A percentile compares a stretch with the other conserved stretches of the same genome.
These are phyloP conservation scores for Acrocyrtus sp. DNA, from an alignment of 2,888 invertebrate species.

Conservation along the genomic window DNA sequence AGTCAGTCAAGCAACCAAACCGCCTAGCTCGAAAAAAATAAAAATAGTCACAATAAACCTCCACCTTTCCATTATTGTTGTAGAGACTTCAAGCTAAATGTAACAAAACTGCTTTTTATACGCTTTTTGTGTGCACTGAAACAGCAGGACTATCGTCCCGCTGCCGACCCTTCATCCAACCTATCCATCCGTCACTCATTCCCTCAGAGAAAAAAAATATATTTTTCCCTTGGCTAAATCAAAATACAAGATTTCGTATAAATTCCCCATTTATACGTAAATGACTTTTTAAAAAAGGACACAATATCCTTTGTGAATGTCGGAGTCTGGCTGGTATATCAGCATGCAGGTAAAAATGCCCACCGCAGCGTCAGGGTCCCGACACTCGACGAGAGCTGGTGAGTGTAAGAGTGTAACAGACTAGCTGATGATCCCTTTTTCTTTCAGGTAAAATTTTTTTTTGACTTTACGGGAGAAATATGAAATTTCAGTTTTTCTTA, in stretches of 20 bases:
- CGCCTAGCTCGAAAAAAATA: background rate
- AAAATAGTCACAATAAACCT: background rate
- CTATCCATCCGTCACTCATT: conserved; percentile 30
- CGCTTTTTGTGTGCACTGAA: conserved; percentile 12
- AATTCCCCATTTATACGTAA: conserved; percentile 10
- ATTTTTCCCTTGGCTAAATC: conserved; percentile 1
- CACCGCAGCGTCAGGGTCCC: background rate
- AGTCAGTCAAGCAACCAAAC: conserved; percentile 1
- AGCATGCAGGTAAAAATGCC: background rate
- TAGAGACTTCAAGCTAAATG: conserved; percentile 29
- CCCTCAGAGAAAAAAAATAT: no score
- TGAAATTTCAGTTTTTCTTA: background rate
- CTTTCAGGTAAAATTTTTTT: conserved; percentile 12
- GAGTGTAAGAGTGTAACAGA: no score
- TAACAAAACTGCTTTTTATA: conserved; percentile 32
- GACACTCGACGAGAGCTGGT: no score
- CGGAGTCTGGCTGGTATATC: background rate
- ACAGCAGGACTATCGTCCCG: conserved; percentile 24
- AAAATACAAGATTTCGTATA: conserved; percentile 13
- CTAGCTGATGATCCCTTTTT: no score
- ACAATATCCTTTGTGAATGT: background rate
- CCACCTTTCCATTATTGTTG: background rate
- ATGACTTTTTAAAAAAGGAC: conserved; percentile 32
- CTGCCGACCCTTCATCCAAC: conserved; percentile 12
- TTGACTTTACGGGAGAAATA: background rate